Base-by-base conservation (phyloP, 2,797 vertebrate genomes). In the Meda fulgida region DNA sequence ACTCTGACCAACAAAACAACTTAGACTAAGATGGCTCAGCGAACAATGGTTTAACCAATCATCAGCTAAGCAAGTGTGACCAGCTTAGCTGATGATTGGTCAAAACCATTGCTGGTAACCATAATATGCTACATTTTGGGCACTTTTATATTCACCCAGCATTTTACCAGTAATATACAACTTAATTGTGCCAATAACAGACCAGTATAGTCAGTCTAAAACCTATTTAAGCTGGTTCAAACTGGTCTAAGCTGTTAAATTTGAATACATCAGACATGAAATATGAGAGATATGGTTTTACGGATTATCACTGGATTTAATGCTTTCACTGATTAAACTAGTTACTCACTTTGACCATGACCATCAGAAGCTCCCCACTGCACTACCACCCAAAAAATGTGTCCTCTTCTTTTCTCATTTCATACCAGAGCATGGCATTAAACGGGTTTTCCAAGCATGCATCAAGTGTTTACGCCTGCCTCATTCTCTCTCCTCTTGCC, bases 381-480 rank as follows among this genome's bases (percentile, higher is more conserved):
- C 31, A 31, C 31, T 18, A 21, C n/a, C 23, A 53, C 36, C n/a
- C 7, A 40, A 70, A 36, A 55, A 19, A 70, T 3, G n/a, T 55
- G 38, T 14, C 29, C 67, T 73, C 80, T 80, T 53, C 66, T 75
- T 80, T 82, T 84, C 87, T 90, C 92, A 92, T 92, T 92, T 91
- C 89, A 84, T 85, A 85, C 84, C 51, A 73, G 51, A 86, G 48
- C 40, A 83, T 78, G 1, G 48, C 78, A 83, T 90, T 93, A 93
- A 94, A 95, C 93, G 90, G 93, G 92, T 94, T 95, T 88, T 95
- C 93, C 91, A 92, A 92, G 93, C 93, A 93, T 92, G 93, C 94
- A 94, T 94, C 93, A 94, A 95, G 94, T 93, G 92, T 94, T 94
- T 93, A 93, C 92, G 89, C 90, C 91, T 76, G 73, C 92, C 85